Percentiles rank a stretch among this genome's conserved stretches.
Conservation (phyloP, 2,113 vertebrate genomes). For the Oreochromis niloticus region DNA sequence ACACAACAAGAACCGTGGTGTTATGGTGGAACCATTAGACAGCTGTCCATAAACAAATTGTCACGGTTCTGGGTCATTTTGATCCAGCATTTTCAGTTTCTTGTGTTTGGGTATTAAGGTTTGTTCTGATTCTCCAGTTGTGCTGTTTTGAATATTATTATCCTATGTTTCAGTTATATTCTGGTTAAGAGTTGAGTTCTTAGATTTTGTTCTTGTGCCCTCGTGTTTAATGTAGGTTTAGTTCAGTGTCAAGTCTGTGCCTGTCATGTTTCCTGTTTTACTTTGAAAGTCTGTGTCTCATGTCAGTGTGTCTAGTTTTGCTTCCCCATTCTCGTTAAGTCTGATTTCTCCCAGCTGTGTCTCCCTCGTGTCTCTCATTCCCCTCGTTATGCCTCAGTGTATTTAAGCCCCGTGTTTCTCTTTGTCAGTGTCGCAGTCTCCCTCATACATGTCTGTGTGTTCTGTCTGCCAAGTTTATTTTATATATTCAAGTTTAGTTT, state of each 20-base stretch:
- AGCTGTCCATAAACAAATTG: accelerated
- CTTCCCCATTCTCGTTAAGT: background rate
- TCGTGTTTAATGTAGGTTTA: no score
- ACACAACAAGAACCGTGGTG: background rate
- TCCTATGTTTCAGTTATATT: background rate
- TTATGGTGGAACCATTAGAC: background rate
- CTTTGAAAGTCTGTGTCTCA: background rate
- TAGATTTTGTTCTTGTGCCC: background rate
- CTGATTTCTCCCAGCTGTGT: background rate
- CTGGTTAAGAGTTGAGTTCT: background rate
- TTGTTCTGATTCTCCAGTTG: background rate
- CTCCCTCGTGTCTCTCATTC: background rate
- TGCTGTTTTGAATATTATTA: background rate
- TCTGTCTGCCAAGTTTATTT: no score
- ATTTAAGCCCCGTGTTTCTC: no score
- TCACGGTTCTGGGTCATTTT: background rate
- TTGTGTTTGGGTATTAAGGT: background rate
- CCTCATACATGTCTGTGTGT: no score
- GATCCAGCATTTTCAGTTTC: background rate
- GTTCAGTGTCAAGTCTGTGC: background rate
- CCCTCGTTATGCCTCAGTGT: background rate
- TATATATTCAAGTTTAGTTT: no score
- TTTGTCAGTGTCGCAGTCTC: no score
- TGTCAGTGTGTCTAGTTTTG: background rate
- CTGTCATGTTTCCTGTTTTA: background rate